These are phyloP conservation scores for Alloscopus bannaensis DNA, from an alignment of 2,888 invertebrate genomes.

Conservation along the genomic window DNA sequence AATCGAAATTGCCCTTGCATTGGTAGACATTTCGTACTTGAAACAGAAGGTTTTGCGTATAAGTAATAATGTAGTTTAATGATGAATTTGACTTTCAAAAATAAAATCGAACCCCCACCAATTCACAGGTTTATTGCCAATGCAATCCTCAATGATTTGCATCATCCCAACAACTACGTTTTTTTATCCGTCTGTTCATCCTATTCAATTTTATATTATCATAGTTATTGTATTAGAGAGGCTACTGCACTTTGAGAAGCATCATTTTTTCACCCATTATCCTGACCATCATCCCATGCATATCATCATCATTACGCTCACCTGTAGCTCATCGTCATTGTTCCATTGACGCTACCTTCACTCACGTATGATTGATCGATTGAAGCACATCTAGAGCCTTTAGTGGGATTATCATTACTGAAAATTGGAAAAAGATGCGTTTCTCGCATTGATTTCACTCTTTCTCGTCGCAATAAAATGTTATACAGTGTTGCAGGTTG, in stretches of 20 bases:
- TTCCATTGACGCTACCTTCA: not conserved
- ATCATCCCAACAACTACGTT: not conserved
- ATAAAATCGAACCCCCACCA: too few relatives aligned
- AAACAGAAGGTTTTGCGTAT: too few relatives aligned
- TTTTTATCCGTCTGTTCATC: too few relatives aligned
- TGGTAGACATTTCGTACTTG: too few relatives aligned
- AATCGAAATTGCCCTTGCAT: too few relatives aligned
- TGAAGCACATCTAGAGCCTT: slow-evolving; percentile 23
- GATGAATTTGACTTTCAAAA: too few relatives aligned
- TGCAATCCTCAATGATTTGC: not conserved
- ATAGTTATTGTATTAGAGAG: not conserved
- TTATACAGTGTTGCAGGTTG: too few relatives aligned
- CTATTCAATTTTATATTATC: too few relatives aligned
- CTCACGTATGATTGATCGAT: slow-evolving; percentile 41
- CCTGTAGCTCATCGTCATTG: not conserved
- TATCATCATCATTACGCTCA: slow-evolving; percentile 6
- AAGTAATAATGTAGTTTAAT: too few relatives aligned
- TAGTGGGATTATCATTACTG: slow-evolving; percentile 49
- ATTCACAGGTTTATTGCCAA: slow-evolving; percentile 26
- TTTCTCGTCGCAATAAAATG: too few relatives aligned
- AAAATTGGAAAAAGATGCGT: slow-evolving; percentile 46
- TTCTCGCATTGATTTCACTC: too few relatives aligned
- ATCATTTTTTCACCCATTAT: not conserved
- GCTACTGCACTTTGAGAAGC: not conserved
- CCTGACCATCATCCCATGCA: not conserved